phyloP scores from a whole-genome alignment of 2,797 vertebrate genomes.

The Alauda arvensis region DNA sequence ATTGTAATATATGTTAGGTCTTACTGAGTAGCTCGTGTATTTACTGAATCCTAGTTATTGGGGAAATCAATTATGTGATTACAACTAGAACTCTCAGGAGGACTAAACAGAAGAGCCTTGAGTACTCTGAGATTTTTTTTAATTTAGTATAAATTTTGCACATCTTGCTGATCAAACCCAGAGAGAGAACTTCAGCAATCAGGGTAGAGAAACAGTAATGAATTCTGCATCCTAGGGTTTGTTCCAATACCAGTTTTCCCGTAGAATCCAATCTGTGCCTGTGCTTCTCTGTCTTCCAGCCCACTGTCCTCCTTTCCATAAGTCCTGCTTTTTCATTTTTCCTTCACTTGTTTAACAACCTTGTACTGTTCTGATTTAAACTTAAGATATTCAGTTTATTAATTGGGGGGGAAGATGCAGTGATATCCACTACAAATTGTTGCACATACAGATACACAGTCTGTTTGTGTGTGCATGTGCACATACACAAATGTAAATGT shows the following conservation, averaged over 20 bases:
- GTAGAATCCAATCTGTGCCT: not conserved
- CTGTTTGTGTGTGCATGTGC: not conserved
- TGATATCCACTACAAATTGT: not conserved
- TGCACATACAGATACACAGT: not conserved
- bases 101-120: not conserved
- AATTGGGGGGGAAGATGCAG: not conserved
- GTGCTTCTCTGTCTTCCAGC: not conserved
- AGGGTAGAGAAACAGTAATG: not conserved
- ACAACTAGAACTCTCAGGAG: constrained; percentile 5
- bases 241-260: not conserved
- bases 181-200: not conserved
- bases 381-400: not conserved
- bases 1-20: not conserved
- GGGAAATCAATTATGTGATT: constrained; percentile 25
- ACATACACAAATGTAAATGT: not conserved
- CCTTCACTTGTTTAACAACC: not conserved
- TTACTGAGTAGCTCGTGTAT: not conserved
- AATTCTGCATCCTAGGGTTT: constrained; percentile 4
- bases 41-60: not conserved
- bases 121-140: not conserved
- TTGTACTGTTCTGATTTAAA: not conserved
- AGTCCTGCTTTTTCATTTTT: not conserved
- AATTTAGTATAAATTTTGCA: not conserved
- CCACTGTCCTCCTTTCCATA: not conserved
- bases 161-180: not conserved